Conservation (phyloP, 1,140 invertebrate genomes). For the Chrysopa pallens region DNA sequence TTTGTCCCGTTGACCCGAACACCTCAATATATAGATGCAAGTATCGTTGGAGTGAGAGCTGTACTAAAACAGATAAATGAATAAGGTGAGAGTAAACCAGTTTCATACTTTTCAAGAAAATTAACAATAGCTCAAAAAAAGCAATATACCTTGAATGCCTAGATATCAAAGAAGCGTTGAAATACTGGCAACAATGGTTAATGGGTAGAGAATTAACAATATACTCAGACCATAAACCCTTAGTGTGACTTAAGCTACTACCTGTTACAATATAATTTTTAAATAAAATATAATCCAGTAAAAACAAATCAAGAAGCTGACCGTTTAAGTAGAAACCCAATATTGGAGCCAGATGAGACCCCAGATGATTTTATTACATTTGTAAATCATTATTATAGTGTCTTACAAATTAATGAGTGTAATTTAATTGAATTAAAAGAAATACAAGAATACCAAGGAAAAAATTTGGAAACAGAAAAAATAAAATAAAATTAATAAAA, state of each 20-base stretch:
- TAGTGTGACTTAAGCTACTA: slow-evolving; percentile 18
- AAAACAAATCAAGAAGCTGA: slow-evolving; percentile 19
- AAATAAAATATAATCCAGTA: slow-evolving; percentile 19
- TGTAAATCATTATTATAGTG: slow-evolving; percentile 6
- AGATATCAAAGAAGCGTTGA: slow-evolving; percentile 22
- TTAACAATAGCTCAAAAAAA: slow-evolving; percentile 15
- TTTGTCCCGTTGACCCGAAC: slow-evolving; percentile 4
- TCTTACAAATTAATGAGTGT: too few relatives aligned
- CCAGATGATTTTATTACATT: slow-evolving; percentile 14
- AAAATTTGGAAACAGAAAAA: slow-evolving; percentile 8
- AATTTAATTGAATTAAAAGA: too few relatives aligned
- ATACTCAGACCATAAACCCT: slow-evolving; percentile 22
- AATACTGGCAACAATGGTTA: slow-evolving; percentile 22
- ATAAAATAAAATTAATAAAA: slow-evolving; percentile 7
- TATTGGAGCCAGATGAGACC: slow-evolving; percentile 15
- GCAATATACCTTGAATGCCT: slow-evolving; percentile 18
- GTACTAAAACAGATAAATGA: slow-evolving; percentile 16
- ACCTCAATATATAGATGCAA: slow-evolving; percentile 4
- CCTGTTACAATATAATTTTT: slow-evolving; percentile 19
- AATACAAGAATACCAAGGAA: slow-evolving; percentile 11
- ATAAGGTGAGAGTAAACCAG: slow-evolving; percentile 11
- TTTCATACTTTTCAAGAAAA: too few relatives aligned
- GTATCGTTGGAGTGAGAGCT: slow-evolving; percentile 18
- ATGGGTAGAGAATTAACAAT: slow-evolving; percentile 19
- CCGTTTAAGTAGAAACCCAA: slow-evolving; percentile 19